Conservation (phyloP, 2,797 vertebrate genomes). For the Phataginus tricuspis region DNA sequence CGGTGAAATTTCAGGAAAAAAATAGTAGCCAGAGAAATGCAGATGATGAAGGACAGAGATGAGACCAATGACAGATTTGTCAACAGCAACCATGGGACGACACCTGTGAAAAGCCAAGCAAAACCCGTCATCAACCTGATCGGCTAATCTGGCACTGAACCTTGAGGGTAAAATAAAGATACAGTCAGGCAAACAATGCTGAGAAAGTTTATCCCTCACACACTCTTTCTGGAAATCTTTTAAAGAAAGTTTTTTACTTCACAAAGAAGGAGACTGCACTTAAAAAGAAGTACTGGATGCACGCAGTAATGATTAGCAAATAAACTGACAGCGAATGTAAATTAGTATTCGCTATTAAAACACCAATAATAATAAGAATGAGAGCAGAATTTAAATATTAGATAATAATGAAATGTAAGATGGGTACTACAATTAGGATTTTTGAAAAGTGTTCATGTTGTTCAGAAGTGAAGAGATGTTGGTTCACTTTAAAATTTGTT, state of each 20-base stretch:
- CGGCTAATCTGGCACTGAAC: not conserved
- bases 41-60: constrained; percentile 5
- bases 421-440: not conserved
- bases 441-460: not conserved
- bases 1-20: not conserved
- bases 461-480: not conserved
- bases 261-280: not conserved
- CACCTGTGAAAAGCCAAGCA: not conserved
- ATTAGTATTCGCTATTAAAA: not conserved
- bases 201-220: not conserved
- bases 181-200: not conserved
- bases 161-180: not conserved
- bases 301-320: not conserved
- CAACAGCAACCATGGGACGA: not conserved
- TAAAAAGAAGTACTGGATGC: not conserved
- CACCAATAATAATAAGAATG: not conserved
- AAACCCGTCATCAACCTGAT: not conserved
- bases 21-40: not conserved
- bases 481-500: constrained; percentile 4
- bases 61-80: not conserved
- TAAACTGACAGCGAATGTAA: not conserved
- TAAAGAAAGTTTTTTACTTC: not conserved
- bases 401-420: not conserved
- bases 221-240: not conserved
- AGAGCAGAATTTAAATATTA: not conserved